Conservation (phyloP, 2,888 invertebrate genomes). For the Temnothorax rugatulus region DNA sequence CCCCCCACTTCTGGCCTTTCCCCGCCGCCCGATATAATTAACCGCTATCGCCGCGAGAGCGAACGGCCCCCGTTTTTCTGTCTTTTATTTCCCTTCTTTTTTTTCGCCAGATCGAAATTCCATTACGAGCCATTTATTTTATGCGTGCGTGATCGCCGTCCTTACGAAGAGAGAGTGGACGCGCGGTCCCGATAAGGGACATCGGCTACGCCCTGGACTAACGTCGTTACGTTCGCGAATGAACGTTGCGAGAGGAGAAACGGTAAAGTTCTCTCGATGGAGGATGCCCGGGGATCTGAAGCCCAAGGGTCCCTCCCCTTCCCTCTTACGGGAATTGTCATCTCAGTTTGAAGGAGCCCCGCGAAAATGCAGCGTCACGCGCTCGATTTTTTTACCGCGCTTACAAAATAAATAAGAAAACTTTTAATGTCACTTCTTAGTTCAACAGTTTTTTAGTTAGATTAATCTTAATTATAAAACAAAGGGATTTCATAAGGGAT, state of each 20-base stretch:
- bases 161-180: slow-evolving; percentile 56
- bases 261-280: slow-evolving; percentile 60
- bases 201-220: slow-evolving; percentile 61
- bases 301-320: slow-evolving; percentile 24
- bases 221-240: slow-evolving; percentile 73
- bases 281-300: slow-evolving; percentile 33
- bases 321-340: slow-evolving; percentile 27
- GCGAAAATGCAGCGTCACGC: slow-evolving; percentile 5
- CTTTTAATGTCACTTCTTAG: not conserved
- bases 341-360: slow-evolving; percentile 16
- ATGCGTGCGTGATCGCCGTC: slow-evolving; percentile 76
- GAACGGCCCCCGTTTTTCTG: slow-evolving; percentile 66
- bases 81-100: slow-evolving; percentile 39
- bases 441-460: not conserved
- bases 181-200: slow-evolving; percentile 69
- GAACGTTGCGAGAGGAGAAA: slow-evolving; percentile 60
- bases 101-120: slow-evolving; percentile 80
- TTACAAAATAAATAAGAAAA: slow-evolving; percentile 11
- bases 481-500: not conserved
- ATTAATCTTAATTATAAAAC: slow-evolving; percentile 9
- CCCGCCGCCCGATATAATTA: slow-evolving; percentile 77
- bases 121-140: slow-evolving; percentile 83
- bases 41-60: slow-evolving; percentile 74
- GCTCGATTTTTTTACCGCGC: not conserved
- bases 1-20: slow-evolving; percentile 59